phyloP scores from a whole-genome alignment of 2,113 vertebrate genomes.

The Microtus oregoni region DNA sequence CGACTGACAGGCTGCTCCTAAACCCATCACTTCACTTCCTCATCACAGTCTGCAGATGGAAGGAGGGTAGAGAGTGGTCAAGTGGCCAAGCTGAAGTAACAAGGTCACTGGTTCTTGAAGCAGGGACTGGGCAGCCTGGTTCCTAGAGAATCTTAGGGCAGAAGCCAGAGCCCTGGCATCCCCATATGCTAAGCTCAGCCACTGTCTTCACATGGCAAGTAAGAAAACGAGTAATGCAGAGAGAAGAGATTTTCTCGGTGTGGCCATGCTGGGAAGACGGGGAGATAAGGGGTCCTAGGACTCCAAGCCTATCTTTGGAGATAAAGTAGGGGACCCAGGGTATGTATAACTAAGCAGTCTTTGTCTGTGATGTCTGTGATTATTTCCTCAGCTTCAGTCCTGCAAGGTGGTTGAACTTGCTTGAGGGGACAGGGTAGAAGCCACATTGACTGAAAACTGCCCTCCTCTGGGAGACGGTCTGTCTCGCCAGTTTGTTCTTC shows the following conservation, averaged over 20 bases:
- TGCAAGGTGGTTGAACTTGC: too few species aligned
- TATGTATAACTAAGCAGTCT: not conserved
- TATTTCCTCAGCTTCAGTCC: not conserved
- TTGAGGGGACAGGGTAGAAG: not conserved
- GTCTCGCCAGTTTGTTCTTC: not conserved
- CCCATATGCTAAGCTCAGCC: not conserved
- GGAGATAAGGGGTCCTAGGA: not conserved
- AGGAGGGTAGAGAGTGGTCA: not conserved
- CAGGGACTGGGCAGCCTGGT: not conserved
- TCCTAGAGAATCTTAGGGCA: not conserved
- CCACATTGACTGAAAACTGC: not conserved
- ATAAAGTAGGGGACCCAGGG: not conserved
- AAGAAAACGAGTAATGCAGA: not conserved
- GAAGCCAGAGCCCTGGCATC: not conserved
- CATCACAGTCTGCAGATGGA: rapidly evolving
- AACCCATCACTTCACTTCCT: rapidly evolving
- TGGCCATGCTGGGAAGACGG: not conserved
- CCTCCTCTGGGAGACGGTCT: not conserved
- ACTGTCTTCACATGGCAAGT: not conserved
- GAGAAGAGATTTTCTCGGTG: not conserved
- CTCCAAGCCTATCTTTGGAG: not conserved
- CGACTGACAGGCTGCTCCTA: too few species aligned
- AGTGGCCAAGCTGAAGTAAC: not conserved
- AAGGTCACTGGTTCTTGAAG: not conserved
- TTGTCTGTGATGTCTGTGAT: not conserved